These are phyloP conservation scores for Solea senegalensis DNA, from an alignment of 2,113 vertebrate genomes.

Conservation along the genomic window DNA sequence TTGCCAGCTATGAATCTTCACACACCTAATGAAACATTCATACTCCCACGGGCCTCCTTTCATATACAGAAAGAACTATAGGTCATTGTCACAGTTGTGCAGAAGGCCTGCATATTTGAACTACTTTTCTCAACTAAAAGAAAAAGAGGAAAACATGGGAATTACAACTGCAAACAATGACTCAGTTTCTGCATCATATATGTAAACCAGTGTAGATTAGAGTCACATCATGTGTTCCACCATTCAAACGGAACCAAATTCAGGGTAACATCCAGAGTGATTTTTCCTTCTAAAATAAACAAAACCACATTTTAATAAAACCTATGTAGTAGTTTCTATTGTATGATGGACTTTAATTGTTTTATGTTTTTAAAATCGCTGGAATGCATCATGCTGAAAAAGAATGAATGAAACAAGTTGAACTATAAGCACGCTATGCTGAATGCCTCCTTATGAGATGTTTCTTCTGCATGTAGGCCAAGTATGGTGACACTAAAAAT, in stretches of 20 bases:
- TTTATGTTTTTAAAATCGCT: constrained; percentile 32
- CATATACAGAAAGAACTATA: constrained; percentile 42
- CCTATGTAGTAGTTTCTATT: neutral
- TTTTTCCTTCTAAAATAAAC: no score
- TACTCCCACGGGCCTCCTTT: constrained; percentile 58
- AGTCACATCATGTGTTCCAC: neutral
- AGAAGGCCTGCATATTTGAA: constrained; percentile 15
- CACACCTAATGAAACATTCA: constrained; percentile 46
- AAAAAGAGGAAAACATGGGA: neutral
- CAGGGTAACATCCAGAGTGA: no score
- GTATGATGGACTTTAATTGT: constrained; percentile 9
- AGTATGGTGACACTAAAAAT: constrained; percentile 50
- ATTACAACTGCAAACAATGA: constrained; percentile 10
- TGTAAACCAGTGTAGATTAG: neutral
- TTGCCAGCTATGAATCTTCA: constrained; percentile 49
- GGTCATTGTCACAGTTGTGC: constrained; percentile 22
- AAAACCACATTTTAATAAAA: neutral
- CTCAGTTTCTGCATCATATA: neutral
- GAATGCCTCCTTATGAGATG: constrained; percentile 32
- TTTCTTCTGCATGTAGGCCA: constrained; percentile 40
- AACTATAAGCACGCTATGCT: constrained; percentile 19
- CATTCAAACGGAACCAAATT: no score
- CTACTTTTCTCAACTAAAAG: constrained; percentile 18
- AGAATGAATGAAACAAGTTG: constrained; percentile 35
- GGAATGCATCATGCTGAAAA: constrained; percentile 48